phyloP scores from a whole-genome alignment of 1,140 invertebrate genomes.

The Trinorchestia longiramus region DNA sequence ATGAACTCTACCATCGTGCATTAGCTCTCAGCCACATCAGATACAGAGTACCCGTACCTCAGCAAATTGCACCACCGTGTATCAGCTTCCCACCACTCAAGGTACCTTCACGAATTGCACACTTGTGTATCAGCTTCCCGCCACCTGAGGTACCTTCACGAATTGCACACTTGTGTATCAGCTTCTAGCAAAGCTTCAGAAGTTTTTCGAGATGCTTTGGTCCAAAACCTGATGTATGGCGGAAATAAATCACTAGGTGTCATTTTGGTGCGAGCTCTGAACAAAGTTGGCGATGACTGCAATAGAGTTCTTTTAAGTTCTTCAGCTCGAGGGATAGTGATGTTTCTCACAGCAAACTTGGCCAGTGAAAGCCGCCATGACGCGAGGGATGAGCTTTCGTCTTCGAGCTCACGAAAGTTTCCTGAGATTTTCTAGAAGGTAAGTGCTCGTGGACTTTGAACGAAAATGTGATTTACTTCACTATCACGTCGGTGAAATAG shows the following conservation, averaged over 20 bases:
- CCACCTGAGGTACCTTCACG: not conserved
- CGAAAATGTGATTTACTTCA: constrained; percentile 4
- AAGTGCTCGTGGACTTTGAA: constrained; percentile 16
- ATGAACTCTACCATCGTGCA: too few species aligned
- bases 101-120: not conserved
- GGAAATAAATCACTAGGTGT: constrained; percentile 39
- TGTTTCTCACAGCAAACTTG: constrained; percentile 31
- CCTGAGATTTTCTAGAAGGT: not conserved
- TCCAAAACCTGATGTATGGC: constrained; percentile 28
- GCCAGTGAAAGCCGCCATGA: constrained; percentile 13
- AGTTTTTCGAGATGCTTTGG: not conserved
- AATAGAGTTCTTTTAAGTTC: constrained; percentile 53
- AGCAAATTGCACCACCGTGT: too few species aligned
- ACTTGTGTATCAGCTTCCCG: too few species aligned
- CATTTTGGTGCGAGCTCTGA: not conserved
- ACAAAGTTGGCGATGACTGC: constrained; percentile 43
- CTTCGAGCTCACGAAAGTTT: constrained; percentile 23
- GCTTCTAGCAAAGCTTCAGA: not conserved
- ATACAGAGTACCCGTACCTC: too few species aligned
- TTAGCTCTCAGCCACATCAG: too few species aligned
- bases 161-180: not conserved
- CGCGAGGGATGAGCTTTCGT: constrained; percentile 30
- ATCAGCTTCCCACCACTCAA: too few species aligned
- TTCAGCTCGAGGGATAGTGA: constrained; percentile 36
- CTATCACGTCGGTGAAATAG: not conserved